Percentiles rank a stretch among this genome's conserved stretches.
These are phyloP conservation scores for Scomber scombrus DNA, from an alignment of 2,113 vertebrate species.

Conservation along the genomic window DNA sequence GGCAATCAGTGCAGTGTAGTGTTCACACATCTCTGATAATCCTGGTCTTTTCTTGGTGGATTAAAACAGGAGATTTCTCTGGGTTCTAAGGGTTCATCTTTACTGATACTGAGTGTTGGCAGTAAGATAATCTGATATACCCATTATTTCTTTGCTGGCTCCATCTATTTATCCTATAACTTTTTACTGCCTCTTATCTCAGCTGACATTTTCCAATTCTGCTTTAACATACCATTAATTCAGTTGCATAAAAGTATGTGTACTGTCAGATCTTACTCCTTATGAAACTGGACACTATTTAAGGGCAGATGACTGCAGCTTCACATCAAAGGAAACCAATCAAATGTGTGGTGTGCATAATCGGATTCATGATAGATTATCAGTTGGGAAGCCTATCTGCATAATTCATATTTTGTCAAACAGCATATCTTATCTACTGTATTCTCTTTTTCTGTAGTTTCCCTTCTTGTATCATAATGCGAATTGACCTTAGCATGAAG, in stretches of 20 bases:
- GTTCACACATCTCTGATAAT: conserved; percentile 59
- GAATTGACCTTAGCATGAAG: conserved; percentile 6
- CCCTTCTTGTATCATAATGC: neutral
- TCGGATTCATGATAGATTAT: conserved; percentile 33
- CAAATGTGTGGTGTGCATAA: conserved; percentile 17
- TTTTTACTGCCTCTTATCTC: conserved; percentile 3
- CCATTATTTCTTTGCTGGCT: conserved; percentile 31
- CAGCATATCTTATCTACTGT: conserved; percentile 26
- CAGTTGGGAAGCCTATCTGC: conserved; percentile 32
- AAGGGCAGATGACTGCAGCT: neutral
- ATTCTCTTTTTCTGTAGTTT: conserved; percentile 12
- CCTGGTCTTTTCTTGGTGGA: conserved; percentile 45
- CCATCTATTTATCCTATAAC: conserved; percentile 7
- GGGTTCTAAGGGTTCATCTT: conserved; percentile 27
- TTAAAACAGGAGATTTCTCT: conserved; percentile 37
- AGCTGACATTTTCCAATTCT: conserved; percentile 6
- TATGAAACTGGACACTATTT: neutral
- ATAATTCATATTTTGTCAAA: conserved; percentile 58
- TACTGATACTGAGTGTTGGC: conserved; percentile 47
- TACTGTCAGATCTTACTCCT: neutral
- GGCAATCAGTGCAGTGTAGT: conserved; percentile 48
- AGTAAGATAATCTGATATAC: conserved; percentile 24
- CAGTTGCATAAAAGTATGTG: neutral
- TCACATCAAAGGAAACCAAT: conserved; percentile 36
- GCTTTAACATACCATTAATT: conserved; percentile 13